Percentiles rank a stretch among this genome's conserved stretches.
Evolutionary conservation across 37 sponge, comb jelly and placozoan genomes (phyloP).

Genomic region (Chondrilla cf. caribensis): DNA sequence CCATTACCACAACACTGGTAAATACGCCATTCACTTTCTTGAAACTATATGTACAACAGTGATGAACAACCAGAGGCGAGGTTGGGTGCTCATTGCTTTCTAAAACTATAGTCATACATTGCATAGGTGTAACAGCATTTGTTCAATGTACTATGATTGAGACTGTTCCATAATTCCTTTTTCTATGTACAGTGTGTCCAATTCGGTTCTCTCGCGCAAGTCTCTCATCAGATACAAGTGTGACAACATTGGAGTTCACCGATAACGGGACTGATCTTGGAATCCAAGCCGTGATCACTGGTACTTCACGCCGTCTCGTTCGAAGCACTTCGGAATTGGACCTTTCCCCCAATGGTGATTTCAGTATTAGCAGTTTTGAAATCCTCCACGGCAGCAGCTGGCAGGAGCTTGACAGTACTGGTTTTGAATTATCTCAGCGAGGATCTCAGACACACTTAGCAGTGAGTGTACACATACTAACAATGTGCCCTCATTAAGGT

Average conservation of each 20-base stretch:
- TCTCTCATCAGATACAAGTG: constrained; percentile 17
- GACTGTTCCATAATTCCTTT: too few species aligned
- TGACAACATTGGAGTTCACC: constrained; percentile 16
- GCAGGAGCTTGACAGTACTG: background rate
- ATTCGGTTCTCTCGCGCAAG: constrained; percentile 17
- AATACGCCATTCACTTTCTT: too few species aligned
- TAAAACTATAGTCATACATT: too few species aligned
- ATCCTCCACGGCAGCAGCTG: background rate
- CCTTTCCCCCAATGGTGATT: constrained; percentile 1
- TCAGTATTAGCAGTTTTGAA: background rate
- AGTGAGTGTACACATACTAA: too few species aligned
- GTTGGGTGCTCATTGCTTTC: too few species aligned
- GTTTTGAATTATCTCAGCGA: background rate
- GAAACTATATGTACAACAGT: too few species aligned
- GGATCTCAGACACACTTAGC: background rate
- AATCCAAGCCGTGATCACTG: background rate
- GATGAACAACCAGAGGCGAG: too few species aligned
- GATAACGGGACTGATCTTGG: background rate
- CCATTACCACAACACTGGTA: too few species aligned
- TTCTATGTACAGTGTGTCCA: constrained; percentile 7
- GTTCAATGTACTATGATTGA: too few species aligned
- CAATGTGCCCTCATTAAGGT: too few species aligned
- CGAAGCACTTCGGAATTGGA: background rate
- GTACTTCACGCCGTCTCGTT: constrained; percentile 3
- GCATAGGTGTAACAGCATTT: too few species aligned